These are phyloP conservation scores for Coluber constrictor DNA, from an alignment of 2,797 vertebrate genomes.

Conservation along the genomic window DNA sequence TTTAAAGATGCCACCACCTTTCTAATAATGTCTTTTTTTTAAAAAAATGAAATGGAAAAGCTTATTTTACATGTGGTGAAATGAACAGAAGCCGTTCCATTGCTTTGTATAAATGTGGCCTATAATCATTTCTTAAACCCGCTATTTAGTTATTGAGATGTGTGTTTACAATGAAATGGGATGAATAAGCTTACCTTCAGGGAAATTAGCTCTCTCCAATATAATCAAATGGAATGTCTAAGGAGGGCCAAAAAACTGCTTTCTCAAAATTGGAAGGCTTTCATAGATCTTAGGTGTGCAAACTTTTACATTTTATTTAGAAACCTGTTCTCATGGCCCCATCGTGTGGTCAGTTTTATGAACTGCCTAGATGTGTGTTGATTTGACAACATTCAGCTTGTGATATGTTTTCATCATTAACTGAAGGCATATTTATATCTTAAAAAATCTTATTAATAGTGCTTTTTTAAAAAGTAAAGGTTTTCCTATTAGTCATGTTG, in stretches of 20 bases:
- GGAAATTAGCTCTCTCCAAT: background rate
- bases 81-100: background rate
- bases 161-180: background rate
- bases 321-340: conserved; percentile 7
- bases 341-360: conserved; percentile 12
- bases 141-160: background rate
- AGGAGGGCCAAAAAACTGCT: background rate
- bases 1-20: background rate
- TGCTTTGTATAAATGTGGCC: too few species aligned
- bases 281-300: background rate
- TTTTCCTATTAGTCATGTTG: background rate
- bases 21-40: background rate
- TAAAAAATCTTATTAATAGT: background rate
- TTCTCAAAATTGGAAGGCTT: background rate
- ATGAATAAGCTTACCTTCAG: background rate
- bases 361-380: background rate
- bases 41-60: background rate
- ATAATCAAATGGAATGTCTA: background rate
- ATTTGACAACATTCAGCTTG: background rate
- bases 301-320: background rate
- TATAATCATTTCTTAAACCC: background rate
- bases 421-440: background rate
- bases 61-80: background rate
- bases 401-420: background rate
- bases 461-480: background rate